phyloP scores from a whole-genome alignment of 2,888 invertebrate genomes.

The Agrotis exclamationis region DNA sequence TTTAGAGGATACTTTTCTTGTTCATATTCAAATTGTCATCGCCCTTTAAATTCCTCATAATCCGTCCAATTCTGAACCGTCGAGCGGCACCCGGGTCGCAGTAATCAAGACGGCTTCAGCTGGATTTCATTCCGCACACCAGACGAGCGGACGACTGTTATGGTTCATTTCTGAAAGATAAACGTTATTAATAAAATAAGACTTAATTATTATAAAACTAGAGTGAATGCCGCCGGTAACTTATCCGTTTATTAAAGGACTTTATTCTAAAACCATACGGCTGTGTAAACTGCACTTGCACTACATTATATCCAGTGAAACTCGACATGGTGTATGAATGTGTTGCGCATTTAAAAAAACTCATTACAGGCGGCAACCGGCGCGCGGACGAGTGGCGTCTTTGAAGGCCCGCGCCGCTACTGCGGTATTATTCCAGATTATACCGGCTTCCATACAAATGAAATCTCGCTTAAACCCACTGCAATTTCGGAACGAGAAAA shows the following conservation, averaged over 20 bases:
- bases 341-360: slow-evolving; percentile 89
- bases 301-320: slow-evolving; percentile 81
- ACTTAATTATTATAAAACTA: slow-evolving; percentile 60
- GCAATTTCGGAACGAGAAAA: slow-evolving; percentile 90
- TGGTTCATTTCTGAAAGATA: slow-evolving; percentile 74
- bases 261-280: slow-evolving; percentile 62
- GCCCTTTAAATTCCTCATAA: slow-evolving; percentile 90
- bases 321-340: slow-evolving; percentile 85
- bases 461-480: slow-evolving; percentile 91
- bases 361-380: slow-evolving; percentile 89
- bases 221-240: slow-evolving; percentile 27
- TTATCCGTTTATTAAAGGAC: slow-evolving; percentile 53
- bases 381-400: slow-evolving; percentile 89
- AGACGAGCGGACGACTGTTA: slow-evolving; percentile 77
- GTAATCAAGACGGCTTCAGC: slow-evolving; percentile 89
- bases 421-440: slow-evolving; percentile 91
- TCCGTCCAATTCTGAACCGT: slow-evolving; percentile 90
- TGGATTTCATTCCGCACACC: slow-evolving; percentile 86
- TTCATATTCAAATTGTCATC: slow-evolving; percentile 90
- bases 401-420: slow-evolving; percentile 88
- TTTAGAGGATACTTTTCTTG: slow-evolving; percentile 84
- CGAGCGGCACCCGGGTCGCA: slow-evolving; percentile 83
- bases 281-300: slow-evolving; percentile 76
- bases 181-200: slow-evolving; percentile 64
- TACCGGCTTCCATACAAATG: slow-evolving; percentile 90